Evolutionary conservation across 1,140 invertebrate genomes (phyloP), one percentile per base, ranked within the genome.

Genomic region (Eumaeus atala): DNA sequence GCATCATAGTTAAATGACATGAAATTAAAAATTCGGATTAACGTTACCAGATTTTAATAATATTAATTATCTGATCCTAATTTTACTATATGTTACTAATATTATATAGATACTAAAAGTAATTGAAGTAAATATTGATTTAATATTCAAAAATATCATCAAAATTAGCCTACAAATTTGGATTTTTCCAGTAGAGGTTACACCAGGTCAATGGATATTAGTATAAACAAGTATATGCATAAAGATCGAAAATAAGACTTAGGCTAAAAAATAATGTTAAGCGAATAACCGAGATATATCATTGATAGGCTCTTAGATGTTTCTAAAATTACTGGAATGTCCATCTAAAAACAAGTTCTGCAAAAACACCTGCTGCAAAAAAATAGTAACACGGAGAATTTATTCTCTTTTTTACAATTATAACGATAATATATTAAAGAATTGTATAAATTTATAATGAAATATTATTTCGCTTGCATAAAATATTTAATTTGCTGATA

Each of bases 311-410:
- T 28, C 21, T 36, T n/a, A 7, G 28, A 42, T 42, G 12, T 16
- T 42, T 52, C 51, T 28, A 52, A 42, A 52, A 42, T 44, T 34
- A 52, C 21, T 52, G 37, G 36, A 52, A 52, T 42, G 21, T 52
- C 18, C 40, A 38, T 37, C 11, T 16, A 52, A 28, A 52, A 52
- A 52, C 51, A n/a, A 40, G 51, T 52, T 52, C 40, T 10, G 12
- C 28, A 21, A 44, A 33, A 44, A 53, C 38, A 53, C 51, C 51
- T 53, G 51, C 51, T 53, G 14, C 28, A 44, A 53, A 33, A n/a
- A 53, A 53, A 53, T 53, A 33, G 38, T 28, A 42, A 42, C 18
- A 44, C 38, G 28, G 42, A 14, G 18, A 44, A 44, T 53, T 53
- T 53, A 53, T 53, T 53, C 42, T 33, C 51, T 35, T 42, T 28